Conservation (phyloP, 2,888 invertebrate species). For the Lordiphosa andalusiaca region DNA sequence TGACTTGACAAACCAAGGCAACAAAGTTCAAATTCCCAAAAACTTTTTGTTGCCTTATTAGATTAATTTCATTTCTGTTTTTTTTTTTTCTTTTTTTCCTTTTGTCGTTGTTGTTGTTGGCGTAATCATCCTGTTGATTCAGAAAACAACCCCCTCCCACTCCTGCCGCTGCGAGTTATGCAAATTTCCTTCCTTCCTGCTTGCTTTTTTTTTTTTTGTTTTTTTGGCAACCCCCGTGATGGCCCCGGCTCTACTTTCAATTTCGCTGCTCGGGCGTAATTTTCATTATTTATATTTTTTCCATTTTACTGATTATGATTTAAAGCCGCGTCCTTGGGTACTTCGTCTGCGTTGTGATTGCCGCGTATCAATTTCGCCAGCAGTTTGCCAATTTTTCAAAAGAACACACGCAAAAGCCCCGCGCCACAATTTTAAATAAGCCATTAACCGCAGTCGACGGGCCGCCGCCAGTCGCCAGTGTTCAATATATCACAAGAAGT, state of each 20-base stretch:
- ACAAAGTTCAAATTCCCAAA: conserved; percentile 42
- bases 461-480: conserved; percentile 44
- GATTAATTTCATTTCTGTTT: conserved; percentile 77
- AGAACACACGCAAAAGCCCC: conserved; percentile 18
- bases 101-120: conserved; percentile 6
- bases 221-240: conserved; percentile 61
- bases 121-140: conserved; percentile 72
- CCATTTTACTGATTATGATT: conserved; percentile 78
- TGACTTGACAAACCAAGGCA: conserved; percentile 69
- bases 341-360: conserved; percentile 58
- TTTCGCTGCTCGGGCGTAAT: conserved; percentile 53
- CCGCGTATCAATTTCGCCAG: conserved; percentile 77
- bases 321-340: conserved; percentile 53
- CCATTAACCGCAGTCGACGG: conserved; percentile 78
- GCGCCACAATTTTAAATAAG: conserved; percentile 76
- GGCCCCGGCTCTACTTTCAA: conserved; percentile 56
- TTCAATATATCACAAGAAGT: conserved; percentile 75
- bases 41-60: conserved; percentile 74
- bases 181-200: conserved; percentile 59
- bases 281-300: conserved; percentile 76
- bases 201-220: conserved; percentile 14
- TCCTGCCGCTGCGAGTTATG: conserved; percentile 52
- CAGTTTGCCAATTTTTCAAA: conserved; percentile 78
- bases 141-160: conserved; percentile 27
- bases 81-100: conserved; percentile 10